Base-by-base conservation (phyloP, 2,113 vertebrate species). In the Glaucomys volans region DNA sequence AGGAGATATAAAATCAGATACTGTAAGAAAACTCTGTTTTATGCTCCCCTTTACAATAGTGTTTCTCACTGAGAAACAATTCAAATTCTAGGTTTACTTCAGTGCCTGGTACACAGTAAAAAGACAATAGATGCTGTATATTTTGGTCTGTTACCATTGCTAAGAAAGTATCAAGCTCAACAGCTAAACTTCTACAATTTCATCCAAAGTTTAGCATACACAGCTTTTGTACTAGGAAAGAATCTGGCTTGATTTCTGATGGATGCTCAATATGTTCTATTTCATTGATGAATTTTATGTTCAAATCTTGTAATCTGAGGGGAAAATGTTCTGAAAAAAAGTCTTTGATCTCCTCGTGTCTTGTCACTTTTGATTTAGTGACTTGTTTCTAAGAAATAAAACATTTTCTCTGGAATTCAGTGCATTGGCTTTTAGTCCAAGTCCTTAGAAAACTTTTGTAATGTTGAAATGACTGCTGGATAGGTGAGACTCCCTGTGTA, bases 311-410 rank as follows among this genome's bases (percentile, higher is more conserved):
- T 12, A 40, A 20, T 20, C 44, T 72, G 64, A 93, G n/a, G 35
- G 50, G 64, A 95, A 95, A 97, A 72, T 85, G 17, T 82, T 62
- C 14, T 91, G 24, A 66, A 74, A 90, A 90, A 90, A 71, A 50
- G 5, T 89, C 18, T 82, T 81, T 87, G 42, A 84, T 47, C 30
- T 87, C 64, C 37, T 91, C 20, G 22, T 77, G 17, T 50, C 67
- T 94, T 95, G 42, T 95, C 86, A 83, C 18, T 94, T 95, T 79
- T 93, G 40, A 94, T 94, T 91, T 91, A 93, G 71, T 94, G 67
- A 97, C 82, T 93, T 96, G n/a, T 79, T 64, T 85, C 44, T 50
- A 97, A 90, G 44, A 97, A 95, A 93, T 91, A 20, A 81, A 93
- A 24, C 26, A 54, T 83, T 94, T 93, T 77, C 28, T 91, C 91